Evolutionary conservation across 2,888 invertebrate species (phyloP).

Genomic region (Ganaspis brasiliensis): DNA sequence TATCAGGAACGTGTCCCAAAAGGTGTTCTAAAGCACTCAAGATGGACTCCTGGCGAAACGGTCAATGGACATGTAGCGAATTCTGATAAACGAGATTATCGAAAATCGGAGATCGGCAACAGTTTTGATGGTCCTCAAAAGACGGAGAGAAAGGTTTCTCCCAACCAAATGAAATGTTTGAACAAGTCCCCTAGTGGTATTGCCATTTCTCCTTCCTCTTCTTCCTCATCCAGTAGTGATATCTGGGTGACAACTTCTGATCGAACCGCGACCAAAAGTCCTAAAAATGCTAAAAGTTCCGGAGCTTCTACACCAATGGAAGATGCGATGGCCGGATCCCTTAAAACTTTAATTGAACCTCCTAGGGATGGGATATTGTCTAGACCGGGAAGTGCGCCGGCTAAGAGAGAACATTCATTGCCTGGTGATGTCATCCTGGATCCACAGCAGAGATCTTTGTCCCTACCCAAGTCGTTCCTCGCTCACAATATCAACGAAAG

Average conservation of each 20-base stretch:
- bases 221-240: constrained; percentile 83
- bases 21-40: constrained; percentile 68
- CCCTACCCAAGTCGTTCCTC: constrained; percentile 81
- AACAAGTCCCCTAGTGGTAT: constrained; percentile 70
- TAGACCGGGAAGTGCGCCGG: constrained; percentile 83
- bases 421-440: constrained; percentile 70
- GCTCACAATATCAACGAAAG: constrained; percentile 75
- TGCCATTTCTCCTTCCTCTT: constrained; percentile 78
- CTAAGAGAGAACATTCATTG: constrained; percentile 73
- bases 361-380: constrained; percentile 79
- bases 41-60: constrained; percentile 69
- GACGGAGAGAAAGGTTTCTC: constrained; percentile 68
- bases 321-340: constrained; percentile 74
- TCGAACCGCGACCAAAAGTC: constrained; percentile 81
- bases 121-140: constrained; percentile 62
- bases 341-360: constrained; percentile 72
- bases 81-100: constrained; percentile 55
- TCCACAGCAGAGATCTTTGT: constrained; percentile 80
- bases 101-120: constrained; percentile 65
- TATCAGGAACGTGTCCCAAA: constrained; percentile 72
- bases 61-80: constrained; percentile 64
- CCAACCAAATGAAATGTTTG: constrained; percentile 65
- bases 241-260: constrained; percentile 82
- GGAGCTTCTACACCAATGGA: constrained; percentile 82
- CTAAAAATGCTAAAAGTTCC: constrained; percentile 81